These are phyloP conservation scores for Nomada fucata DNA, from an alignment of 2,888 invertebrate species.

Conservation along the genomic window DNA sequence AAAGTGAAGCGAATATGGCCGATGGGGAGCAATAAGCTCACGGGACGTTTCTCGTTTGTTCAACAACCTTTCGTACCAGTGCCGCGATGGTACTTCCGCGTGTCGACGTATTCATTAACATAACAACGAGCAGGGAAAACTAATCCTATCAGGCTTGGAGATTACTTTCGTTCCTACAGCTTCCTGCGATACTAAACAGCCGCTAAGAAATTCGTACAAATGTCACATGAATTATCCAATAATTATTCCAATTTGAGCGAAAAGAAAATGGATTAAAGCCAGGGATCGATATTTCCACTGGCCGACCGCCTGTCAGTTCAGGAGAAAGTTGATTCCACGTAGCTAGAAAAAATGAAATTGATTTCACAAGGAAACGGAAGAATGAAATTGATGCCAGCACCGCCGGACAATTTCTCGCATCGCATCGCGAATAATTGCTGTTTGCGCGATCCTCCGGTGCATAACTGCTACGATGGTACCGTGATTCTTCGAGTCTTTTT, in stretches of 20 bases:
- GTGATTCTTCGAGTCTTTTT: constrained; percentile 6
- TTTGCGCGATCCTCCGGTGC: constrained; percentile 21
- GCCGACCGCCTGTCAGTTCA: constrained; percentile 27
- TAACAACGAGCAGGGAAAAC: constrained; percentile 69
- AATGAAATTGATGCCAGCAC: constrained; percentile 16
- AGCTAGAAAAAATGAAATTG: not conserved
- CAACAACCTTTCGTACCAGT: constrained; percentile 51
- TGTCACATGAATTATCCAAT: not conserved
- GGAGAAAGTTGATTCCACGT: constrained; percentile 31
- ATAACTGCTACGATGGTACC: constrained; percentile 19
- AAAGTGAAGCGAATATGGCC: not conserved
- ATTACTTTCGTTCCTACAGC: constrained; percentile 64
- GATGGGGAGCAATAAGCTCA: constrained; percentile 16
- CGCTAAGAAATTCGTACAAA: not conserved
- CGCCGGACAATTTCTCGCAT: constrained; percentile 34
- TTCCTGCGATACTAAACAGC: constrained; percentile 34
- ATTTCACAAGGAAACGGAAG: constrained; percentile 40
- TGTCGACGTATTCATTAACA: constrained; percentile 74
- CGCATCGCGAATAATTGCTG: constrained; percentile 51
- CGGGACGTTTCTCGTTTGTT: constrained; percentile 57
- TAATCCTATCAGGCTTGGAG: constrained; percentile 59
- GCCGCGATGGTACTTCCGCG: constrained; percentile 61
- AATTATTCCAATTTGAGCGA: not conserved
- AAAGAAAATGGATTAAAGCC: not conserved
- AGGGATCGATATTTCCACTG: not conserved